A percentile compares a stretch with the other conserved stretches of the same genome.
phyloP scores from a whole-genome alignment of 2,888 invertebrate species.

The Eupeodes luniger region DNA sequence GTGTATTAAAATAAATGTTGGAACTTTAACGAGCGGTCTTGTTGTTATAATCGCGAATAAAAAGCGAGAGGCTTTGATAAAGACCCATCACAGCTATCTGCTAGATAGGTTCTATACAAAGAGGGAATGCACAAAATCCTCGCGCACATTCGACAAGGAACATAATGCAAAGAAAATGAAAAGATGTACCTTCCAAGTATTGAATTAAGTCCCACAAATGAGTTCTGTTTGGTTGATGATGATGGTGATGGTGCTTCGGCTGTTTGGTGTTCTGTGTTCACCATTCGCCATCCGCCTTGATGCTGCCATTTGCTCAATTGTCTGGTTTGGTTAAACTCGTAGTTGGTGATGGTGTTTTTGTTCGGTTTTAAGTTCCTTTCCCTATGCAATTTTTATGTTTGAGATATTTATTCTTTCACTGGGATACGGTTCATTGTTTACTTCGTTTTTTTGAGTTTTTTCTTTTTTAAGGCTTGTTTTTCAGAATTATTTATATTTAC shows the following conservation, averaged over 20 bases:
- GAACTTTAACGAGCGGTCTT: constrained; percentile 75
- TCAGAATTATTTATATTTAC: constrained; percentile 51
- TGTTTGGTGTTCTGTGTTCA: not conserved
- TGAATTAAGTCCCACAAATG: constrained; percentile 68
- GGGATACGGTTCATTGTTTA: constrained; percentile 38
- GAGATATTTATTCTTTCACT: constrained; percentile 15
- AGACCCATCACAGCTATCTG: not conserved
- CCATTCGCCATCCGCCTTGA: not conserved
- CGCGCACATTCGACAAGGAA: not conserved
- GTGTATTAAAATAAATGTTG: constrained; percentile 72
- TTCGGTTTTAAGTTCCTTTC: constrained; percentile 26
- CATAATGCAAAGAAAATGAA: constrained; percentile 35
- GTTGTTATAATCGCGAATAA: constrained; percentile 71
- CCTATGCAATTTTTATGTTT: not conserved
- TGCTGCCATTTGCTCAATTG: constrained; percentile 50
- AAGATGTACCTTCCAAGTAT: constrained; percentile 35
- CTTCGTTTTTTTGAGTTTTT: not conserved
- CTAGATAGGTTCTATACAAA: not conserved
- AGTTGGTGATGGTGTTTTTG: constrained; percentile 52
- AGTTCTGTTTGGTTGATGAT: constrained; percentile 11
- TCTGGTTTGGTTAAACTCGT: not conserved
- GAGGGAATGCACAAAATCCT: not conserved
- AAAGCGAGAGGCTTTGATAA: constrained; percentile 44
- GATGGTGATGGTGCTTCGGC: constrained; percentile 6
- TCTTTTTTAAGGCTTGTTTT: constrained; percentile 38